Evolutionary conservation across 1,140 invertebrate genomes (phyloP).

Genomic region (Solen grandis): DNA sequence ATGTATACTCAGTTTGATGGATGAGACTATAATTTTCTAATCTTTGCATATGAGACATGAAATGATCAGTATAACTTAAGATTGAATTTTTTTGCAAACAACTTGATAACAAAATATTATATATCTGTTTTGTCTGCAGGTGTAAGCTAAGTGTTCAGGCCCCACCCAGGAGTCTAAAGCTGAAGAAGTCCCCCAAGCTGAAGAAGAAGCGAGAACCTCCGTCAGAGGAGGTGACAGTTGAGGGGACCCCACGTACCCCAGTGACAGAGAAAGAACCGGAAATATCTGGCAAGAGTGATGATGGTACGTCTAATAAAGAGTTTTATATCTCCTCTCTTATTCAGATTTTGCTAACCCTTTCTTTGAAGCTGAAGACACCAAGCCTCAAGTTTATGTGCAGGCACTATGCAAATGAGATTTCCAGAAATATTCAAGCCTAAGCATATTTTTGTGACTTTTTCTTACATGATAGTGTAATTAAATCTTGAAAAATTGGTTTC

Average conservation of each 20-base stretch:
- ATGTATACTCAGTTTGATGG: too few species aligned
- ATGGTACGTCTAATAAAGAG: slow-evolving; percentile 46
- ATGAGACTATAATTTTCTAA: too few species aligned
- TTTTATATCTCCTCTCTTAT: background rate
- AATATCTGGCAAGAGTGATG: slow-evolving; percentile 47
- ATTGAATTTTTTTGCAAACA: too few species aligned
- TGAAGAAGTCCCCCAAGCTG: slow-evolving; percentile 40
- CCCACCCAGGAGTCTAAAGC: slow-evolving; percentile 61
- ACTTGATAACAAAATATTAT: too few species aligned
- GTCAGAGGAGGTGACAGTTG: slow-evolving; percentile 67
- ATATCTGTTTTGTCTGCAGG: too few species aligned
- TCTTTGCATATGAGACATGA: too few species aligned
- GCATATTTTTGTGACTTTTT: background rate
- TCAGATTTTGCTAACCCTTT: background rate
- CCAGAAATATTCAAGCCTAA: background rate
- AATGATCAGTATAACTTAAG: too few species aligned
- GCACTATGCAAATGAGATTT: background rate
- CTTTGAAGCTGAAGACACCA: slow-evolving; percentile 23
- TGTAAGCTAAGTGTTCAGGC: slow-evolving; percentile 65
- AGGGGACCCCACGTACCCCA: slow-evolving; percentile 47
- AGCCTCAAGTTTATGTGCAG: slow-evolving; percentile 34
- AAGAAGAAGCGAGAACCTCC: slow-evolving; percentile 41
- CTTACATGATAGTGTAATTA: too few species aligned
- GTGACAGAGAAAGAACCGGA: slow-evolving; percentile 17
- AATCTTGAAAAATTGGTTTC: too few species aligned